These are phyloP conservation scores for Sphecodes monilicornis DNA, from an alignment of 2,888 invertebrate species.

Conservation along the genomic window DNA sequence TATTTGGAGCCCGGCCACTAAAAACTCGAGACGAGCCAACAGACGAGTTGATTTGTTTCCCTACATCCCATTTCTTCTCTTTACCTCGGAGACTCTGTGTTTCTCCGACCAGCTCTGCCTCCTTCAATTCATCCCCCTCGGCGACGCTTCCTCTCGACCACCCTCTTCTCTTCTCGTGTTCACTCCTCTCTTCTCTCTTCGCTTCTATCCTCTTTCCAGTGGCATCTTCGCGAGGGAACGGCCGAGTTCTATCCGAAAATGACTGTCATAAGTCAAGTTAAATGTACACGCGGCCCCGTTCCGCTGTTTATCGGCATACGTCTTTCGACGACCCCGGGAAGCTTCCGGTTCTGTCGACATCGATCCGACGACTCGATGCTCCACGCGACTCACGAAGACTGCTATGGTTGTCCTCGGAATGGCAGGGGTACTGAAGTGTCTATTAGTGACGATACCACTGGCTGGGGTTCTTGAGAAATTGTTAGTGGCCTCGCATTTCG, in stretches of 20 bases:
- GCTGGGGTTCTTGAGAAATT: neutral
- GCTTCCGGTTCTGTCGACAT: constrained; percentile 48
- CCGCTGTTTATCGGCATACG: constrained; percentile 61
- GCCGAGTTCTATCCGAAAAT: constrained; percentile 65
- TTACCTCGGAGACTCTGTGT: constrained; percentile 36
- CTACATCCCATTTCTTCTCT: constrained; percentile 76
- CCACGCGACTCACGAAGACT: neutral
- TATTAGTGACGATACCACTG: neutral
- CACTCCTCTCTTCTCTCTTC: constrained; percentile 24
- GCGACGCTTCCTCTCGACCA: neutral
- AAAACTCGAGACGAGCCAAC: constrained; percentile 83
- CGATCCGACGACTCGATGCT: constrained; percentile 27
- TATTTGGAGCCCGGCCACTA: constrained; percentile 84
- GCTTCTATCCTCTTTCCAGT: neutral
- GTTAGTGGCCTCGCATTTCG: neutral
- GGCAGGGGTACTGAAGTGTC: neutral
- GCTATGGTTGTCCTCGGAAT: neutral
- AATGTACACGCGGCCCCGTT: constrained; percentile 64
- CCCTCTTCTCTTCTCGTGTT: constrained; percentile 29
- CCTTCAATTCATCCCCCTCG: constrained; percentile 40
- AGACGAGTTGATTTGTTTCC: constrained; percentile 83
- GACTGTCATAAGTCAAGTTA: constrained; percentile 69
- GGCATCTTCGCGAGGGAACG: constrained; percentile 40
- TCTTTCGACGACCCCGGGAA: constrained; percentile 41
- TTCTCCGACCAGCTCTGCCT: constrained; percentile 28